Evolutionary conservation across 2,888 invertebrate species (phyloP), one percentile per base, ranked within the genome.

Genomic region (Cryptus viduatorius): DNA sequence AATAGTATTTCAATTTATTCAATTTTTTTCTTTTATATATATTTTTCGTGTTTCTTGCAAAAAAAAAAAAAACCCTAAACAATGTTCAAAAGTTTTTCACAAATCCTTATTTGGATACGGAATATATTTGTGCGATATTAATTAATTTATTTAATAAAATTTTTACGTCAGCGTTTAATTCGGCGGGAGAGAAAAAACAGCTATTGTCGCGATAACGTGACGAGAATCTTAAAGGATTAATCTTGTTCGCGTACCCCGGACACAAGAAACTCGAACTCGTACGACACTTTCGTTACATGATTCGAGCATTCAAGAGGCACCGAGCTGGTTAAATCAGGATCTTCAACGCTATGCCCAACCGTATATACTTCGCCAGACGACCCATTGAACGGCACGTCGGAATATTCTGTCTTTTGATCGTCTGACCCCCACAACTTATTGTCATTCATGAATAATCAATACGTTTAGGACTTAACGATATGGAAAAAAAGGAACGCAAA

Each of bases 321-420:
- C 59, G 72, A 80, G 73, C 67, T 72, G 59, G 72, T 73, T 80
- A 65, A 80, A 80, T 80, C 56, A 80, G 73, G 73, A 72, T 79
- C 65, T 59, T 42, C 19, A 48, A 65, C 31, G 79, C 42, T 37
- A 37, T 37, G 1, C 44, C 16, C 24, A 46, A 78, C 16, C 71
- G 48, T 61, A 24, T 24, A 24, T 24, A 61, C 61, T 48, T 61
- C 24, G 14, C 3, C 37, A 19, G 14, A 46, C 31, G 56, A 42
- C 79, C 24, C 65, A 59, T 80, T 80, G 56, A 73, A 48, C 46
- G 29, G 24, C 14, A 67, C 31, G 48, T 42, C 53, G 46, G 67
- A 31, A 46, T 65, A 69, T 56, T 72, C 24, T 44, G 48, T 61
- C 67, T 67, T 67, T 73, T 73, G 46, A 80, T 44, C 67, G 44